phyloP scores from a whole-genome alignment of 2,797 vertebrate genomes.

The Gymnocypris eckloni region DNA sequence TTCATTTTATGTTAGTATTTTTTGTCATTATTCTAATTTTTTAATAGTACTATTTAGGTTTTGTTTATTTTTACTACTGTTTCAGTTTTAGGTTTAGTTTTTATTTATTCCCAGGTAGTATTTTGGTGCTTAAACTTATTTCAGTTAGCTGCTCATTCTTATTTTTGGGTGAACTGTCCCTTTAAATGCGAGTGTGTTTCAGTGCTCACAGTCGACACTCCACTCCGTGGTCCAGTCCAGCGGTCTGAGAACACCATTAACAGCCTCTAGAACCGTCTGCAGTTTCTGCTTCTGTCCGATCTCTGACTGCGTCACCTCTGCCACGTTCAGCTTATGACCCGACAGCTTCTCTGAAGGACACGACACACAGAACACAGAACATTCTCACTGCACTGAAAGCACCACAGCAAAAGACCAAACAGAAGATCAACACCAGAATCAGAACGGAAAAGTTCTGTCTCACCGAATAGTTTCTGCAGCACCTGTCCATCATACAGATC shows the following conservation, averaged over 20 bases:
- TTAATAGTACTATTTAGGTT: not conserved
- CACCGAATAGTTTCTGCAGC: conserved; percentile 95
- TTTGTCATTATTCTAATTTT: no score
- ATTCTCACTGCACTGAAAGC: not conserved
- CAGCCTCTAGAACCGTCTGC: conserved; percentile 91
- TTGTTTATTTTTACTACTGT: not conserved
- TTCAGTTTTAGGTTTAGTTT: not conserved
- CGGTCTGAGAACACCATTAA: conserved; percentile 87
- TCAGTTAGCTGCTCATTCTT: no score
- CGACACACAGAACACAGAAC: conserved; percentile 26
- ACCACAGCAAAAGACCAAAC: not conserved
- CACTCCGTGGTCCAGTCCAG: conserved; percentile 91
- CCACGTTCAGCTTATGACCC: conserved; percentile 90
- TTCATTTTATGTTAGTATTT: no score
- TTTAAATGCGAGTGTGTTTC: not conserved
- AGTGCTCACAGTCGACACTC: conserved; percentile 91
- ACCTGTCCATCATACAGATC: conserved; percentile 98
- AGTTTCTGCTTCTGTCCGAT: conserved; percentile 97
- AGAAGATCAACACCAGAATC: not conserved
- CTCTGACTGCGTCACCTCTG: conserved; percentile 96
- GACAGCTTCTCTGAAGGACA: conserved; percentile 86
- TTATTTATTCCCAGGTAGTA: no score
- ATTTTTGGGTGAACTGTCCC: no score
- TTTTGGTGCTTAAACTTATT: no score
- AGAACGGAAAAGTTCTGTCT: conserved; percentile 60